Evolutionary conservation across 2,113 vertebrate species (phyloP), one percentile per base, ranked within the genome.

Genomic region (Falco punctatus): DNA sequence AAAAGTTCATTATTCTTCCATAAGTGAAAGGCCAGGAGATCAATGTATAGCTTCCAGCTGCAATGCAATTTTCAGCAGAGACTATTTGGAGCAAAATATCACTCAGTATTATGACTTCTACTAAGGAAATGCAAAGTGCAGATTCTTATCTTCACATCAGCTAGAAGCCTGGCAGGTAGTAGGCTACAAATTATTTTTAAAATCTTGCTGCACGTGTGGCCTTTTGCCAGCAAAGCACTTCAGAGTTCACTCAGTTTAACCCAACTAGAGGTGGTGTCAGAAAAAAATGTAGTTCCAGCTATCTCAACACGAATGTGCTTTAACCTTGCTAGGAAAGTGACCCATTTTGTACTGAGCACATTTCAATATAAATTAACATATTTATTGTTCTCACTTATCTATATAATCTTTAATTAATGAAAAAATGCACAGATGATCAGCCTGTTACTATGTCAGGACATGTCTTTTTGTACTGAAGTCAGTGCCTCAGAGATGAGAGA

Each of bases 191-290:
- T 59, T 62, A 70, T 69, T 92, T 86, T 90, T 22, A 28, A 82
- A 91, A 40, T 77, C 59, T 46, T 72, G 27, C 62, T 85, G 58
- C 44, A 92, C 35, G 58, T 52, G 38, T 73, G 92, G 71, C 66
- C 64, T 86, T 81, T 70, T 66, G 86, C 88, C 91, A 94, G 62
- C 27, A 88, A 90, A 94, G 67, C 71, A 93, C 75, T 97, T 95
- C 13, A 77, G 62, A 90, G 27, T 82, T 70, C 30, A 57, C 23
- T 85, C 40, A 15, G 22, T 54, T 72, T 49, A 73, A 90, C 57
- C 49, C 73, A 51, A 59, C 27, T 28, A 75, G 24, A 86, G 3
- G 4, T 19, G 19, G 42, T 30, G 46, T 69, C 70, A 72, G n/a
- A 61, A 82, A 91, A 90, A 59, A 8, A 28, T n/a, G 5, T 79